These are phyloP conservation scores for Meteorus cinctellus DNA, from an alignment of 2,888 invertebrate species.

Conservation along the genomic window DNA sequence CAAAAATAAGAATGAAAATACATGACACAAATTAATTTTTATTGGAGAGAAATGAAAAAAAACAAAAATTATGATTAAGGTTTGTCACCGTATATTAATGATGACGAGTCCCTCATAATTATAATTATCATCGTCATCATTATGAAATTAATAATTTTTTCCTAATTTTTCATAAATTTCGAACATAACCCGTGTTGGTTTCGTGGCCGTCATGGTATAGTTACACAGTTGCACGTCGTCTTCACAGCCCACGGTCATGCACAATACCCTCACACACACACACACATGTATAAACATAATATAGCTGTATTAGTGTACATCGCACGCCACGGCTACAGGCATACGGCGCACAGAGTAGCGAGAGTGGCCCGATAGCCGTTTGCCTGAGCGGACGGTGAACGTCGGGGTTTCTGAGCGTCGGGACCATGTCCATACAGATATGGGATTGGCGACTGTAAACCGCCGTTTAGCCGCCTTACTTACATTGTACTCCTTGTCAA, in stretches of 20 bases:
- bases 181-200: constrained; percentile 38
- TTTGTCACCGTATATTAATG: neutral
- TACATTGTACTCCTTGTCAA: constrained; percentile 99
- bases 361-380: constrained; percentile 70
- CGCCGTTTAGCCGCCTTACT: constrained; percentile 74
- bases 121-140: neutral
- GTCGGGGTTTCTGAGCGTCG: constrained; percentile 66
- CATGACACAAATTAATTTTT: neutral
- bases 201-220: constrained; percentile 34
- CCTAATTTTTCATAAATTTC: neutral
- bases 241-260: constrained; percentile 24
- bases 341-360: constrained; percentile 57
- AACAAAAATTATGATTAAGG: neutral
- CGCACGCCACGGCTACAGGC: constrained; percentile 41
- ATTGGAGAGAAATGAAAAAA: neutral
- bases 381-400: constrained; percentile 80
- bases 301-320: constrained; percentile 19
- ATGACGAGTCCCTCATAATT: too few species aligned
- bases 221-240: constrained; percentile 20
- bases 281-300: constrained; percentile 3
- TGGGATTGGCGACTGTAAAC: constrained; percentile 16
- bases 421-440: neutral
- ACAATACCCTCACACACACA: constrained; percentile 5
- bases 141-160: neutral
- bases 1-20: neutral